phyloP scores from a whole-genome alignment of 2,797 vertebrate genomes.

The Ctenosaura bakeri region DNA sequence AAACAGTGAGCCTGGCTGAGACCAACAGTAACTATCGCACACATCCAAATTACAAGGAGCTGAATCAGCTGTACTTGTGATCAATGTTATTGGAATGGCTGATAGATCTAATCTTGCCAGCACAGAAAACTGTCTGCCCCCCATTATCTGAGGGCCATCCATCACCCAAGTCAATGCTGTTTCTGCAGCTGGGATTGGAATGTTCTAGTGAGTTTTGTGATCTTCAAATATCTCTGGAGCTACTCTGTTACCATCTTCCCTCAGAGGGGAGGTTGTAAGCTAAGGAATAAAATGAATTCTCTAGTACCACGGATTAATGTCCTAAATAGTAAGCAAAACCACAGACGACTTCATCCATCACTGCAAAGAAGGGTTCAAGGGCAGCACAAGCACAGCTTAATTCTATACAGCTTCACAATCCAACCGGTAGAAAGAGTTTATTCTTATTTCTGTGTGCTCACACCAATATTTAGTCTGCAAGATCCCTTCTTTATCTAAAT shows the following conservation, averaged over 20 bases:
- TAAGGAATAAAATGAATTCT: conserved; percentile 1
- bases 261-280: not conserved
- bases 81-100: conserved; percentile 42
- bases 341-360: not conserved
- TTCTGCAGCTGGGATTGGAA: conserved; percentile 48
- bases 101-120: conserved; percentile 45
- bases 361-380: not conserved
- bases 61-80: not conserved
- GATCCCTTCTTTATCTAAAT: not conserved
- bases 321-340: conserved; percentile 19
- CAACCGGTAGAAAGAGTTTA: not conserved
- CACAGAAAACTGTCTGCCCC: conserved; percentile 25
- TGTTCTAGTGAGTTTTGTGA: not conserved
- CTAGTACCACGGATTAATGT: not conserved
- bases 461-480: not conserved
- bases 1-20: not conserved
- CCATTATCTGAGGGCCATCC: conserved; percentile 44
- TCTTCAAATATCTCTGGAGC: not conserved
- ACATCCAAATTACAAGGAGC: not conserved
- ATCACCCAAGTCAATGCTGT: conserved; percentile 47
- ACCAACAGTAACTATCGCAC: not conserved
- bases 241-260: not conserved
- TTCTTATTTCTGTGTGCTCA: not conserved
- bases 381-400: not conserved
- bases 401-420: not conserved